Base-by-base conservation (phyloP, 2,113 vertebrate genomes). In the Dendropsophus ebraccatus region DNA sequence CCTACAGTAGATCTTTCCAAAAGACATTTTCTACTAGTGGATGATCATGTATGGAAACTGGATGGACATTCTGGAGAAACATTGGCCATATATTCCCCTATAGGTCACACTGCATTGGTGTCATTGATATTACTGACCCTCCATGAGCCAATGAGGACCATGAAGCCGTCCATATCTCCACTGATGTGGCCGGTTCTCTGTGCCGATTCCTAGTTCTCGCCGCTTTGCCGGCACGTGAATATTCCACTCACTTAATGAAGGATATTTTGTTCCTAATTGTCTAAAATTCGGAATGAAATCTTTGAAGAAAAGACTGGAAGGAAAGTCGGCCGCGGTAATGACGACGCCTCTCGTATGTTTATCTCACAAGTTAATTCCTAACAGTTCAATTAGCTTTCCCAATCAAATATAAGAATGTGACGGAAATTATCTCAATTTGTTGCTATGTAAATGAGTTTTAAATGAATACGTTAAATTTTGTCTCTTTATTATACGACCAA, bases 181-280 rank as follows among this genome's bases (percentile, higher is more conserved):
- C 8, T 21, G 67, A 70, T 32, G 41, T 41, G 8, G 41, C 41
- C 41, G 28, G 16, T 69, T 35, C 65, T 69, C 32, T 25, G 17
- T 32, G 32, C 28, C 62, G n/a, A n/a, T n/a, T n/a, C n/a, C n/a
- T n/a, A n/a, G n/a, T n/a, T n/a, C n/a, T n/a, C n/a, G n/a, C n/a
- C n/a, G n/a, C n/a, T n/a, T n/a, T n/a, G n/a, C n/a, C 16, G 7
- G 21, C 65, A 17, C 65, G 16, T 70, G 67, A 70, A 70, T 70
- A 70, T 70, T 70, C 67, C 35, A 9, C 17, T 4, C 1, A 12
- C 74, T 77, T 77, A 77, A 77, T 77, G 47, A 77, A 77, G 74
- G 74, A 52, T 47, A 77, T 77, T 77, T 52, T 52, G n/a, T 52
- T 77, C 23, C 25, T 77, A 77, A 77, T 77, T 77, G 74, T 77